Conservation (phyloP, 2,888 invertebrate genomes). For the Thera britannica region DNA sequence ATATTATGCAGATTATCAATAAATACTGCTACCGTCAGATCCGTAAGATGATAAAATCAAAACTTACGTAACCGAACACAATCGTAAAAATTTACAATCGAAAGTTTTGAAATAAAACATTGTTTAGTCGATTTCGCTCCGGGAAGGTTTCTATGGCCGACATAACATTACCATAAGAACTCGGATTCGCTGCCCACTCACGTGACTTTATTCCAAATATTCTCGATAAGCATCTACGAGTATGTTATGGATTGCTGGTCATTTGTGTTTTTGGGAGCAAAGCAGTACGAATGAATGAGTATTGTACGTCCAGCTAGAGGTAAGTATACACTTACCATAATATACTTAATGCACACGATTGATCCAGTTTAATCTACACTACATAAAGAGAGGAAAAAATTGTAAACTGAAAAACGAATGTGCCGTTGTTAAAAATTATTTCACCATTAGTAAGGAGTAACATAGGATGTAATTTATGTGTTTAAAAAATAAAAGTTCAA, state of each 20-base stretch:
- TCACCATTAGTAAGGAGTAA: no score
- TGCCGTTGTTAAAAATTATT: no score
- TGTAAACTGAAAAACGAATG: no score
- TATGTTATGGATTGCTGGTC: constrained; percentile 55
- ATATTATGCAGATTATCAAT: not conserved
- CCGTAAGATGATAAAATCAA: constrained; percentile 34
- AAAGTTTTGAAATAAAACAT: constrained; percentile 60
- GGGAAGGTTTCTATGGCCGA: constrained; percentile 59
- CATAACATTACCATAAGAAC: constrained; percentile 73
- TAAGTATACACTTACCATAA: no score
- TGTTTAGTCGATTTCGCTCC: constrained; percentile 62
- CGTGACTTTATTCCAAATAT: constrained; percentile 72
- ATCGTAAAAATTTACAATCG: constrained; percentile 54
- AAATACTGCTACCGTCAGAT: constrained; percentile 29
- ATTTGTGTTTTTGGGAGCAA: constrained; percentile 51
- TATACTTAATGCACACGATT: no score
- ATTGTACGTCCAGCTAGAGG: no score
- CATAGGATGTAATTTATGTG: no score
- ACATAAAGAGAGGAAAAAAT: no score
- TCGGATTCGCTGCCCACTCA: constrained; percentile 62
- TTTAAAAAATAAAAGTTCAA: no score
- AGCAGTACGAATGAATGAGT: not conserved
- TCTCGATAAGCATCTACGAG: constrained; percentile 60
- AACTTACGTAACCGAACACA: constrained; percentile 36
- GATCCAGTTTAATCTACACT: no score